Percentiles rank a stretch among this genome's conserved stretches.
phyloP scores from a whole-genome alignment of 2,797 vertebrate genomes.

The Bucorvus abyssinicus region DNA sequence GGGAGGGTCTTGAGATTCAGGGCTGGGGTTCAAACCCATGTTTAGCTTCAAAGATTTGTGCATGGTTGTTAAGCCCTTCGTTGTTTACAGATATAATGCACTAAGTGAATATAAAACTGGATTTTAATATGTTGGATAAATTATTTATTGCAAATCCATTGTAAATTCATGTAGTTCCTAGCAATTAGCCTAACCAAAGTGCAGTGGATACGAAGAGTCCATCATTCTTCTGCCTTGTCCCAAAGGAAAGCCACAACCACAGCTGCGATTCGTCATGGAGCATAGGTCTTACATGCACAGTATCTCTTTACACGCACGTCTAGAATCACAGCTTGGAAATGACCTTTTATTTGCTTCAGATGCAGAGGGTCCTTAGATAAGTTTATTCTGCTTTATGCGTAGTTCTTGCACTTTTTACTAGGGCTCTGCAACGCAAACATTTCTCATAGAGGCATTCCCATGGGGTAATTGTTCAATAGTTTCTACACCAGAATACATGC shows the following conservation, averaged over 20 bases:
- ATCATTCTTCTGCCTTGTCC: neutral
- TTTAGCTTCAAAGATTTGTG: neutral
- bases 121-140: neutral
- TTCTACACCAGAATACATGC: neutral
- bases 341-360: neutral
- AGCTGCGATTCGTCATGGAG: neutral
- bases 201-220: neutral
- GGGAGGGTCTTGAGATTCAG: neutral
- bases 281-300: neutral
- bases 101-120: neutral
- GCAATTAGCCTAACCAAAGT: neutral
- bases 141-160: slow-evolving; percentile 17
- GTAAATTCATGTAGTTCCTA: neutral
- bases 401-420: neutral
- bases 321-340: neutral
- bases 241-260: neutral
- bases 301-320: neutral
- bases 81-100: neutral
- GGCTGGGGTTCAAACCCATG: neutral
- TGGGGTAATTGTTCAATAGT: neutral
- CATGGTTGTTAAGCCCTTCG: neutral
- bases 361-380: neutral
- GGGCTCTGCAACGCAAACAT: neutral
- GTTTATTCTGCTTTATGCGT: neutral
- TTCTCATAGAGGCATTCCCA: neutral